Base-by-base conservation (phyloP, 1,140 invertebrate genomes). In the Ips nitidus region DNA sequence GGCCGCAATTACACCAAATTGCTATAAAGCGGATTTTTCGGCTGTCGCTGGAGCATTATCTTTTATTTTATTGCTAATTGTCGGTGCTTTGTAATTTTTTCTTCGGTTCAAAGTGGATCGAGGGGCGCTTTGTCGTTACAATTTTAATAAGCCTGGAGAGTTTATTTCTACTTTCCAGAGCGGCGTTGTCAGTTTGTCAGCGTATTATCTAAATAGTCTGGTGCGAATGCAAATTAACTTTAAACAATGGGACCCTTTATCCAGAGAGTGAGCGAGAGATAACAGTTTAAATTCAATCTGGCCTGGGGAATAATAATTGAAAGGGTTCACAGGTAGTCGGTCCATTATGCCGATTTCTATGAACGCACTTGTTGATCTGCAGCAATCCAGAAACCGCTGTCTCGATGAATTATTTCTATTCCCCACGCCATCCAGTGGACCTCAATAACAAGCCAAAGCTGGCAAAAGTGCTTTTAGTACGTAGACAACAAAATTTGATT, bases 1-100 rank as follows among this genome's bases (percentile, higher is more conserved):
- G 57, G 62, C 67, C 76, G 76, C 79, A 80, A 80, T 80, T 80
- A 80, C 77, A 75, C 73, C 74, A 76, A 78, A 63, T 69, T 63
- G 67, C 67, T 45, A 62, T 69, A 69, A 69, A 69, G 74, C 74
- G 73, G 75, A 75, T 77, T 77, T 75, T 73, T 76, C 68, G 70
- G 70, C 60, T 63, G 67, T 63, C 59, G 59, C 52, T 36, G 50
- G 45, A 71, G 73, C 75, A 75, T 78, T 76, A 77, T 73, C 76
- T 76, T 77, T 76, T 77, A 76, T 78, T 78, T 78, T 78, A 78
- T 78, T 78, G 77, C 77, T 78, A 78, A 78, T 78, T 77, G 75
- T 69, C 67, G 67, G 43, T 73, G 66, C 56, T 74, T 73, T 73
- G 66, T 70, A 71, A 74, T 74, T 71, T 74, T 69, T 63, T 22